Conservation (phyloP, 2,797 vertebrate species). For the Acomys russatus region DNA sequence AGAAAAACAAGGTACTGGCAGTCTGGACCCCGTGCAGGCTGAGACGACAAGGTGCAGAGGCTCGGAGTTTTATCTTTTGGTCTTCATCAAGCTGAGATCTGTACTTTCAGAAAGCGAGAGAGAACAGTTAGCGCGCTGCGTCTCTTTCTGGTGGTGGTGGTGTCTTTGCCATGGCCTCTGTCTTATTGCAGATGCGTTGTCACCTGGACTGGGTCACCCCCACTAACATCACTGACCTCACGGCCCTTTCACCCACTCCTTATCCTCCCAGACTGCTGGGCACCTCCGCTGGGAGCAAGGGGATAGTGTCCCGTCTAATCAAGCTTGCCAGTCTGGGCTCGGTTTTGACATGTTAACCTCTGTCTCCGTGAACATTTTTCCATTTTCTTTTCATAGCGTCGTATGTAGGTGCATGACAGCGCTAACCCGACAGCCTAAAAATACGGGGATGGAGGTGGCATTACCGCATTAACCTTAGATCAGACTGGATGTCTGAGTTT, state of each 20-base stretch:
- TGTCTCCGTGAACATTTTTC: constrained; percentile 77
- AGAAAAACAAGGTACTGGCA: constrained; percentile 96
- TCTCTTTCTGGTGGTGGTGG: constrained; percentile 81
- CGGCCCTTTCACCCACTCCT: constrained; percentile 70
- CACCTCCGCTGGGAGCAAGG: constrained; percentile 66
- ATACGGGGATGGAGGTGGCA: neutral
- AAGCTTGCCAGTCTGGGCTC: constrained; percentile 53
- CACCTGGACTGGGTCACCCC: constrained; percentile 71
- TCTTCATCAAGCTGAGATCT: constrained; percentile 54
- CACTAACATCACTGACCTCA: constrained; percentile 84
- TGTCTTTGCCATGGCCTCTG: constrained; percentile 86
- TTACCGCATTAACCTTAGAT: neutral
- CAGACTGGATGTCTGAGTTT: neutral
- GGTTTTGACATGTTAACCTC: constrained; percentile 78
- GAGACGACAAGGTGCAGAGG: neutral
- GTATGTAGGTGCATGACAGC: constrained; percentile 85
- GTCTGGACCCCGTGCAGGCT: neutral
- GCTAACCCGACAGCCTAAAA: constrained; percentile 76
- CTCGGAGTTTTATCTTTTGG: constrained; percentile 67
- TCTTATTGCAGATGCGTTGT: constrained; percentile 69
- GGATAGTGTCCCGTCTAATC: constrained; percentile 61
- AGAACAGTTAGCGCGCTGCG: constrained; percentile 69
- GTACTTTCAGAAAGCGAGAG: constrained; percentile 76
- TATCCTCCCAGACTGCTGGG: constrained; percentile 67
- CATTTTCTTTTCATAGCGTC: constrained; percentile 68